Evolutionary conservation across 1,140 invertebrate species (phyloP).

Genomic region (Pseudomyrmex sp.): DNA sequence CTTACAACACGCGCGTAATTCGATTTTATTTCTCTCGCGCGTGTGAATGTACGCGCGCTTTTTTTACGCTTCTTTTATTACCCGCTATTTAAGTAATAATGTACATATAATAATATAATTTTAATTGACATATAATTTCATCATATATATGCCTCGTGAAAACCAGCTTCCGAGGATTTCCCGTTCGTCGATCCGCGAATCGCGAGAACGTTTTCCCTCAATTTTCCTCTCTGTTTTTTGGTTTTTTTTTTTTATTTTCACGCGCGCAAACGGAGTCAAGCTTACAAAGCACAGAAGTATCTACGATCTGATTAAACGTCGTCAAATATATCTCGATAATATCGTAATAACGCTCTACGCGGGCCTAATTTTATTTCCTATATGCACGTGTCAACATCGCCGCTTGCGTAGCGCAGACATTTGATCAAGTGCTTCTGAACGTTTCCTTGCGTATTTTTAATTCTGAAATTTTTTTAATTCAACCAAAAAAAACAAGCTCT

Average conservation of each 20-base stretch:
- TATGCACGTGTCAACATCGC: conserved; percentile 18
- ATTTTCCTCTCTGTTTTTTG: too few species aligned
- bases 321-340: conserved; percentile 48
- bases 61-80: too few species aligned
- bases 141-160: conserved; percentile 60
- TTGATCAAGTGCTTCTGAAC: neutral
- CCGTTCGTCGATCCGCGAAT: conserved; percentile 20
- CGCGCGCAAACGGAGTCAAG: conserved; percentile 59
- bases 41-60: conserved; percentile 19
- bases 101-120: conserved; percentile 60
- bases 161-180: conserved; percentile 48
- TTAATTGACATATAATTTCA: conserved; percentile 73
- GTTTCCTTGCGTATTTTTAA: neutral
- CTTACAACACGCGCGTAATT: neutral
- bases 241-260: conserved; percentile 15
- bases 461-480: too few species aligned
- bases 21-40: neutral
- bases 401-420: neutral
- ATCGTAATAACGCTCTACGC: conserved; percentile 41
- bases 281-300: conserved; percentile 60
- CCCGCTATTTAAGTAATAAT: neutral
- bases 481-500: too few species aligned
- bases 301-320: conserved; percentile 64
- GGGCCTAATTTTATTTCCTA: conserved; percentile 7
- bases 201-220: neutral